Percentiles rank a stretch among this genome's conserved stretches.
Conservation (phyloP, 2,888 invertebrate genomes). For the Pyrochroa serraticornis region DNA sequence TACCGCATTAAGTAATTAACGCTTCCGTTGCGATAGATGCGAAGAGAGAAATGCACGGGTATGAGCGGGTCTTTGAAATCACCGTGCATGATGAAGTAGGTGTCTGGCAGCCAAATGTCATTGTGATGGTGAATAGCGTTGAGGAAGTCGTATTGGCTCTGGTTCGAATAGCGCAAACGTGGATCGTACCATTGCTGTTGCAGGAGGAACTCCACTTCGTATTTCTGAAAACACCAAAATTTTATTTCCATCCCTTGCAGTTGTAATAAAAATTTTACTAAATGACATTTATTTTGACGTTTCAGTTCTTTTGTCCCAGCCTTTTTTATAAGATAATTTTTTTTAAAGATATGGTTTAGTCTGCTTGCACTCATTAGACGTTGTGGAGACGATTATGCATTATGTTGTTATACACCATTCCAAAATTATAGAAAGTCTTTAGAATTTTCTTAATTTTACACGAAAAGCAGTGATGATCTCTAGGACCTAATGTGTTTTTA, state of each 20-base stretch:
- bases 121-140: slow-evolving; percentile 94
- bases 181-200: slow-evolving; percentile 95
- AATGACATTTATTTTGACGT: not conserved
- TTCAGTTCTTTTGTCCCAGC: too few species aligned
- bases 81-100: slow-evolving; percentile 95
- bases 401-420: too few species aligned
- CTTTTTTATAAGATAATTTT: too few species aligned
- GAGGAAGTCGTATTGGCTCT: slow-evolving; percentile 84
- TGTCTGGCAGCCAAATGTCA: slow-evolving; percentile 92
- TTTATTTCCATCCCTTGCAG: not conserved
- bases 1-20: slow-evolving; percentile 93
- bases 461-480: too few species aligned
- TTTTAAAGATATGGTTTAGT: too few species aligned
- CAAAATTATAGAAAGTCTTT: too few species aligned
- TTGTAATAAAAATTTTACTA: not conserved
- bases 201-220: slow-evolving; percentile 92
- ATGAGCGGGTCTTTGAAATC: slow-evolving; percentile 94
- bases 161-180: slow-evolving; percentile 85
- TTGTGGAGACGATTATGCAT: too few species aligned
- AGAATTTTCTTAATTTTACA: too few species aligned
- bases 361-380: too few species aligned
- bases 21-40: slow-evolving; percentile 91
- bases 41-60: slow-evolving; percentile 90
- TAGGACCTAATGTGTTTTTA: too few species aligned
- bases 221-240: slow-evolving; percentile 72